phyloP scores from a whole-genome alignment of 2,113 vertebrate genomes.

The Myxocyprinus asiaticus region DNA sequence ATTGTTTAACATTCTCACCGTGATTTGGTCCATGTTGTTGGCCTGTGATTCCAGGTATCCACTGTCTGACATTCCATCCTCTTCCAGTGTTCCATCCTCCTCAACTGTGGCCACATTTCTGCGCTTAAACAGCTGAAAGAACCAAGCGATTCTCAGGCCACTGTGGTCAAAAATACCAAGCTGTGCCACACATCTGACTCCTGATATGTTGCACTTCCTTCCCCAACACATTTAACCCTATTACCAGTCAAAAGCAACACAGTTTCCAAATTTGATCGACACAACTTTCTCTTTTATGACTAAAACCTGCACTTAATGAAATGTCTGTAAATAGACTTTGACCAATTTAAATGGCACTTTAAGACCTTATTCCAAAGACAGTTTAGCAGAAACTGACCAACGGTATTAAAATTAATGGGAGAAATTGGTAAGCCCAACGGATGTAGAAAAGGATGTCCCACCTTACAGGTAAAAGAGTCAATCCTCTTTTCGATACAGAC shows the following conservation, averaged over 20 bases:
- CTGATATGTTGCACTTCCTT: not conserved
- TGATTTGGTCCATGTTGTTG: constrained; percentile 93
- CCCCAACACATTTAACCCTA: not conserved
- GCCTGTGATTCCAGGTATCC: constrained; percentile 93
- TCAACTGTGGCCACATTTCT: constrained; percentile 93
- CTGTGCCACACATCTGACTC: no score
- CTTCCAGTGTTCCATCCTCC: constrained; percentile 84
- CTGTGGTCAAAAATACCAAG: not conserved
- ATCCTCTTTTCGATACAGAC: no score
- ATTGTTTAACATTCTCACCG: constrained; percentile 71
- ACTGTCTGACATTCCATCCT: constrained; percentile 96
- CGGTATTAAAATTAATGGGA: no score
- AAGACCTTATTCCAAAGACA: no score
- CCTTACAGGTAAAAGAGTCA: no score
- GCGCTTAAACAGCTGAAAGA: constrained; percentile 89
- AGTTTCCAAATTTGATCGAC: not conserved
- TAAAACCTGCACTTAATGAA: no score
- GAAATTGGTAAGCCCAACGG: no score
- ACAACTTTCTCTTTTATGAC: no score
- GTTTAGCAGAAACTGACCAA: no score
- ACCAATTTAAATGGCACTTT: no score
- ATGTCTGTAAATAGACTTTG: no score
- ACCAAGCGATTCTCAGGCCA: not conserved
- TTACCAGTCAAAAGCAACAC: not conserved
- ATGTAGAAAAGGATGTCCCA: no score